Evolutionary conservation across 2,888 invertebrate genomes (phyloP), one percentile per base, ranked within the genome.

Genomic region (Notodonta dromedarius): DNA sequence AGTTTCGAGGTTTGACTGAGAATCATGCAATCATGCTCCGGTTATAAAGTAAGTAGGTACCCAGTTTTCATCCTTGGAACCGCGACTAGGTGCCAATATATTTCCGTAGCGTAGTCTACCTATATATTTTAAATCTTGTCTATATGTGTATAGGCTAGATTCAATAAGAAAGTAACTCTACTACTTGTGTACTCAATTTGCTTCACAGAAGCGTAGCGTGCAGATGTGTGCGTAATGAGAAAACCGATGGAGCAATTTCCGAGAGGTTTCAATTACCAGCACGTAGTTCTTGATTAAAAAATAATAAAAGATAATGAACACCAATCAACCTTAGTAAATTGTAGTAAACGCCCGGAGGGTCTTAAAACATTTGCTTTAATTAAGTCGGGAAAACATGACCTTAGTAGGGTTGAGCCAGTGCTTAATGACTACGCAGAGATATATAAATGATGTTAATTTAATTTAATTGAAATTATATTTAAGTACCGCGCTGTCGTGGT

Each of bases 311-410:
- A 76, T 78, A 82, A 83, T 84, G 77, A 82, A 77, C 73, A 75
- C 54, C 65, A 77, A 81, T 82, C 73, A 76, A 83, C 78, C 71
- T 77, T 73, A 79, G 77, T 83, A 83, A 82, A 83, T 79, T 76
- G 67, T 69, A 74, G 65, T 73, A 68, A 78, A 73, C 73, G 71
- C 77, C 74, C 61, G 61, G 57, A 59, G 71, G 71, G 70, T 76
- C 71, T 73, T 71, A 77, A 76, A 83, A 78, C 78, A 79, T 77
- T 79, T 76, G 71, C 74, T 81, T 83, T 85, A 84, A 85, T 84
- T 86, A 84, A 83, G 78, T 77, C 71, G 70, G 72, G 76, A 81
- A 84, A 84, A 85, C 80, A 81, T 75, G 71, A 74, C 75, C 73
- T 79, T 76, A 61, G 35, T 14, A 4, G 14, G 61, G 58, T 71